A percentile compares a stretch with the other conserved stretches of the same genome.
phyloP scores from a whole-genome alignment of 2,113 vertebrate species.

The Rynchops niger region DNA sequence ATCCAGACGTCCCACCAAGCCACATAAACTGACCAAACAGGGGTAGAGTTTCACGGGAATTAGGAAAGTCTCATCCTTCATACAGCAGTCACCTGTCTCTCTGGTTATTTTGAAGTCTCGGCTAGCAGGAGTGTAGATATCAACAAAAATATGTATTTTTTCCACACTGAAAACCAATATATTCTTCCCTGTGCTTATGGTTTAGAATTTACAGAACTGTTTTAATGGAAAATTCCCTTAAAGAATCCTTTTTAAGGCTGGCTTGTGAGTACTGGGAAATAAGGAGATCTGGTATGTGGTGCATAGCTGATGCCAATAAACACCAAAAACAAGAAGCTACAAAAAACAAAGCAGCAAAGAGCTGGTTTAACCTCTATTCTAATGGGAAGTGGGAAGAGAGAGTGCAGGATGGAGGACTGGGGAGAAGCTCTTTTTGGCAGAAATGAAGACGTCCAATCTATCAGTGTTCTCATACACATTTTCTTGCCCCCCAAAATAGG shows the following conservation, averaged over 20 bases:
- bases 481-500: neutral
- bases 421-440: neutral
- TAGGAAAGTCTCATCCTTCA: neutral
- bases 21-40: neutral
- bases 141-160: neutral
- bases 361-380: neutral
- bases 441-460: rapidly evolving
- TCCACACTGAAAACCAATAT: neutral
- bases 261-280: neutral
- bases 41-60: neutral
- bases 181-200: neutral
- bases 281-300: neutral
- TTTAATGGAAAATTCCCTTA: neutral
- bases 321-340: neutral
- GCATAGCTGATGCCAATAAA: neutral
- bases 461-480: no score
- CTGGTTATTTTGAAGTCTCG: neutral
- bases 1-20: neutral
- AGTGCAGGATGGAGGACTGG: neutral
- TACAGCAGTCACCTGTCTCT: neutral
- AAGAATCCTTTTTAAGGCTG: neutral
- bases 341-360: neutral
- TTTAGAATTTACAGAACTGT: neutral
- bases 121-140: neutral
- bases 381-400: neutral